Conservation (phyloP, 1,140 invertebrate genomes). For the Lordiphosa clarofinis region DNA sequence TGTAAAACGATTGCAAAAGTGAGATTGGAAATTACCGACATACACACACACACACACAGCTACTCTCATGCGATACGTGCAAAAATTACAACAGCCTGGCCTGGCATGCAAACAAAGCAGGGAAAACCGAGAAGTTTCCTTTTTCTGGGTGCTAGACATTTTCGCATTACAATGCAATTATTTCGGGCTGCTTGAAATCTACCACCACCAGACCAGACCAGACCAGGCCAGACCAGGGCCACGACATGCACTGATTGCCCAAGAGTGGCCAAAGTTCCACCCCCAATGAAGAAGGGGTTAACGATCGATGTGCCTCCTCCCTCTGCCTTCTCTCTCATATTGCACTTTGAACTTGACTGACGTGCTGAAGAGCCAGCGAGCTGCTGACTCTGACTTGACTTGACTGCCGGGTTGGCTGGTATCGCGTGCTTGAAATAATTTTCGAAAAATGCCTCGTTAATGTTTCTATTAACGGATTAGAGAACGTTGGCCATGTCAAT, state of each 20-base stretch:
- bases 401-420: conserved; percentile 21
- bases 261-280: conserved; percentile 26
- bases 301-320: conserved; percentile 54
- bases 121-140: conserved; percentile 3
- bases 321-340: conserved; percentile 27
- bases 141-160: conserved; percentile 59
- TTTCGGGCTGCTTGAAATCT: conserved; percentile 72
- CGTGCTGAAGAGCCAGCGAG: conserved; percentile 56
- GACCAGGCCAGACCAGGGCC: conserved; percentile 12
- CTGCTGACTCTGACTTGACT: conserved; percentile 25
- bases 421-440: conserved; percentile 76
- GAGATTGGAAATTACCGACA: conserved; percentile 77
- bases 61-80: conserved; percentile 49
- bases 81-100: conserved; percentile 69
- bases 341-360: conserved; percentile 77
- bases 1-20: conserved; percentile 75
- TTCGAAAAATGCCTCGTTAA: conserved; percentile 75
- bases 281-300: conserved; percentile 51
- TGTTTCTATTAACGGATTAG: conserved; percentile 80
- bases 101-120: conserved; percentile 53
- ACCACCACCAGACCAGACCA: conserved; percentile 34
- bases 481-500: conserved; percentile 61
- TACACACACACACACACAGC: conserved; percentile 22
- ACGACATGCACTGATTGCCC: conserved; percentile 69
- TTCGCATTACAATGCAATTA: conserved; percentile 79